Percentiles rank a stretch among this genome's conserved stretches.
Conservation (phyloP, 30 jellyfish, hydroid and myxozoan species). For the Cassiopea xamachana region DNA sequence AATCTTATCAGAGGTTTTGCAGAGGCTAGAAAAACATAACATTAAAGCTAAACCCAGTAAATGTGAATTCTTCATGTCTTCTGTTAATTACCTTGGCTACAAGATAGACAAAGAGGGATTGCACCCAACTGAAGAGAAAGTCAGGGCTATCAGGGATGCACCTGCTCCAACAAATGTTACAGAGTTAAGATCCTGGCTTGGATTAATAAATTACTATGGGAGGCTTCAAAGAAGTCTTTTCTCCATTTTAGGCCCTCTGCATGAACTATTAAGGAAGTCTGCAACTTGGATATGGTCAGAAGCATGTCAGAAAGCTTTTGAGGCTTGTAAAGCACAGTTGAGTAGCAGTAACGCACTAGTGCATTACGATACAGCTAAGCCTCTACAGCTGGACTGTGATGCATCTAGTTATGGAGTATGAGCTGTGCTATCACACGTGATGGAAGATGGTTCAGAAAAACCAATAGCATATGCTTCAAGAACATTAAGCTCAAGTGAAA, state of each 20-base stretch:
- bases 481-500: constrained; percentile 45
- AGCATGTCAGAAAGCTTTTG: constrained; percentile 30
- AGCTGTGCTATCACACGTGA: constrained; percentile 76
- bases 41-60: constrained; percentile 7
- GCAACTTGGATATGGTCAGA: constrained; percentile 47
- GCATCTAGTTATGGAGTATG: constrained; percentile 88
- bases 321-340: constrained; percentile 6
- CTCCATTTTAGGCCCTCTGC: constrained; percentile 42
- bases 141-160: constrained; percentile 48
- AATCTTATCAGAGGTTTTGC: constrained; percentile 21
- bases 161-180: constrained; percentile 62
- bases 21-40: constrained; percentile 6
- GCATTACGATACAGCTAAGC: constrained; percentile 73
- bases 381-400: constrained; percentile 50
- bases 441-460: constrained; percentile 65
- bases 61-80: constrained; percentile 32
- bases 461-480: constrained; percentile 77
- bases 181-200: constrained; percentile 51
- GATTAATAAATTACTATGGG: constrained; percentile 61
- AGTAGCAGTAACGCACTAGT: constrained; percentile 42
- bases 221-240: constrained; percentile 45
- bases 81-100: constrained; percentile 61
- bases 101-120: constrained; percentile 47
- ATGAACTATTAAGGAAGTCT: constrained; percentile 26
- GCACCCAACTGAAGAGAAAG: constrained; percentile 21